Conservation (phyloP, 2,113 vertebrate genomes). For the Lontra canadensis region DNA sequence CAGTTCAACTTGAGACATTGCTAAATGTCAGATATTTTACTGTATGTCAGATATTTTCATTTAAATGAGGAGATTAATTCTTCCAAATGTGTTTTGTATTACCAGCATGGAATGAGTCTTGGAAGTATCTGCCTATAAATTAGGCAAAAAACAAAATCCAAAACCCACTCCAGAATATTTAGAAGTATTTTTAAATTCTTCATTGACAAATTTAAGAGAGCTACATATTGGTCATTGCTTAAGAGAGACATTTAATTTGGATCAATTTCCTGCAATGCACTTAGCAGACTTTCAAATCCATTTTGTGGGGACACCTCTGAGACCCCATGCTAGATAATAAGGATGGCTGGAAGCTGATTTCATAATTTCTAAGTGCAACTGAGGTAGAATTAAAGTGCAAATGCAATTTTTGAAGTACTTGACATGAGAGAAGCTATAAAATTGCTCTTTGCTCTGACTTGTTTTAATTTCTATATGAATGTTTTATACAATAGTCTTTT, state of each 20-base stretch:
- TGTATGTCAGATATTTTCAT: conserved; percentile 27
- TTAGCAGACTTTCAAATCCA: conserved; percentile 66
- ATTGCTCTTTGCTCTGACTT: conserved; percentile 73
- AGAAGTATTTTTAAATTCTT: conserved; percentile 51
- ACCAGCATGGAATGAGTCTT: background rate
- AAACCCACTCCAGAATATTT: background rate
- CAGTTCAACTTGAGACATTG: background rate
- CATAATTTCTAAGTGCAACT: conserved; percentile 73
- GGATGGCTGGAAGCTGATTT: conserved; percentile 63
- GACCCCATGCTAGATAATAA: conserved; percentile 53
- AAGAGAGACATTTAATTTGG: conserved; percentile 65
- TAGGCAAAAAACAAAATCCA: background rate
- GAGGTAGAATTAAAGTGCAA: conserved; percentile 72
- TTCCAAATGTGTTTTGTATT: conserved; percentile 28
- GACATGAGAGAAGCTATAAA: conserved; percentile 62
- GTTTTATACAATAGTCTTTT: conserved; percentile 77
- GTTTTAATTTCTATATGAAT: conserved; percentile 76
- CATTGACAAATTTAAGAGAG: conserved; percentile 53
- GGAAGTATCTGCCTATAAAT: background rate
- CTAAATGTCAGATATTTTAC: background rate
- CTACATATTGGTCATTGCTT: conserved; percentile 48
- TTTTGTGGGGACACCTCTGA: conserved; percentile 66
- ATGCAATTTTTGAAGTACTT: conserved; percentile 70
- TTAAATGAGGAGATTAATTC: conserved; percentile 22
- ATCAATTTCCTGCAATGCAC: conserved; percentile 64